Conservation (phyloP, 2,888 invertebrate genomes). For the Physocephala rufipes region DNA sequence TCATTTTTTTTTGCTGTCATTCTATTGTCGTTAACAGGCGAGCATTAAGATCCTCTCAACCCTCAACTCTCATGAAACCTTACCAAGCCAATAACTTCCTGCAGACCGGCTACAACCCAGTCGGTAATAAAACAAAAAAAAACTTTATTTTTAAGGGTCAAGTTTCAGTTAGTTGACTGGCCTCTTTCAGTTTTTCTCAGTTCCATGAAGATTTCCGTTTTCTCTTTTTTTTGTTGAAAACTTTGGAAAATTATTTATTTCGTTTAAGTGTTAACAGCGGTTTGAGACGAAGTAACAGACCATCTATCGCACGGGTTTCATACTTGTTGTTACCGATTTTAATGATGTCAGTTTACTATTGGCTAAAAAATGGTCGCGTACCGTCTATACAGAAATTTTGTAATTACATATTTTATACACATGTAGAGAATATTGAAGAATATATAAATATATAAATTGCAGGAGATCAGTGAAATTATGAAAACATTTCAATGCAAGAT, state of each 20-base stretch:
- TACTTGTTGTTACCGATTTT: conserved; percentile 25
- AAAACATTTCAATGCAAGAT: not conserved
- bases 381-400: not conserved
- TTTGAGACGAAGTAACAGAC: not conserved
- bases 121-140: not conserved
- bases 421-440: not conserved
- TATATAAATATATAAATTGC: not conserved
- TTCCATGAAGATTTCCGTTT: not conserved
- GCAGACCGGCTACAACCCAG: not conserved
- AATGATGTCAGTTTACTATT: not conserved
- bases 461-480: not conserved
- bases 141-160: conserved; percentile 16
- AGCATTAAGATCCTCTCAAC: not conserved
- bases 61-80: too few species aligned
- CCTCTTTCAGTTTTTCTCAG: conserved; percentile 4
- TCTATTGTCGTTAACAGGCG: not conserved
- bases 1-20: not conserved
- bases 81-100: not conserved
- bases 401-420: not conserved
- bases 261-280: conserved; percentile 13
- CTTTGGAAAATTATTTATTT: conserved; percentile 35
- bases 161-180: conserved; percentile 30
- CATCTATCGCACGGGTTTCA: not conserved
- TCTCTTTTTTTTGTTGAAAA: conserved; percentile 1
- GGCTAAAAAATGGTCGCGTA: not conserved